Base-by-base conservation (phyloP, 2,888 invertebrate genomes). In the Tethea ocularis region DNA sequence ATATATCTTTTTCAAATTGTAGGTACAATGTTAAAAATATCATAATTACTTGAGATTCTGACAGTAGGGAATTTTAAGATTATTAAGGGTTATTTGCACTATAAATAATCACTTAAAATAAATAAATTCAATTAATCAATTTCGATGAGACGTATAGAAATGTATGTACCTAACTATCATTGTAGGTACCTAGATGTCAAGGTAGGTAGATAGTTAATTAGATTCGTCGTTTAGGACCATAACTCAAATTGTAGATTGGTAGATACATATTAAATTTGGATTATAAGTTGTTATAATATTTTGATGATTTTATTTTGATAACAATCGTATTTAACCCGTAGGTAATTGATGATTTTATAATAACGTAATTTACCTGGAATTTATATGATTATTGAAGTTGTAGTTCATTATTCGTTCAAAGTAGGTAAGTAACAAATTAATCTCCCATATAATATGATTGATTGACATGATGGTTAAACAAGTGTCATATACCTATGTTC, bases 241-340 rank as follows among this genome's bases (percentile, higher is more conserved):
- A 80, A 85, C 76, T 83, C 76, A 82, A 84, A 81, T 78, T 79
- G 75, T 88, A 89, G 86, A 72, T 69, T 73, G 66, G 72, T 85
- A 85, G 78, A 62, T 66, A 75, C 61, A 64, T 64, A 63, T 57
- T 60, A 55, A 64, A 71, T 66, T 61, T 69, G 60, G 71, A 68
- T 74, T 80, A 29, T 75, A 72, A 71, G 72, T 82, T 81, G 76
- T 78, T 82, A 79, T 71, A 74, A 77, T 85, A 81, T 84, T 90
- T 90, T 83, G 89, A 91, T 69, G 72, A 79, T 68, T 84, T 90
- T 91, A 89, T 90, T 92, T 91, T 91, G 89, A 90, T 91, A 89
- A 80, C 67, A 74, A 75, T 79, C 78, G 78, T 75, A 71, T 87
- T 84, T 83, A 86, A 85, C 77, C 82, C 78, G 67, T 74, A 70